Base-by-base conservation (phyloP, 2,797 vertebrate species). In the Toxotes lorentzi region DNA sequence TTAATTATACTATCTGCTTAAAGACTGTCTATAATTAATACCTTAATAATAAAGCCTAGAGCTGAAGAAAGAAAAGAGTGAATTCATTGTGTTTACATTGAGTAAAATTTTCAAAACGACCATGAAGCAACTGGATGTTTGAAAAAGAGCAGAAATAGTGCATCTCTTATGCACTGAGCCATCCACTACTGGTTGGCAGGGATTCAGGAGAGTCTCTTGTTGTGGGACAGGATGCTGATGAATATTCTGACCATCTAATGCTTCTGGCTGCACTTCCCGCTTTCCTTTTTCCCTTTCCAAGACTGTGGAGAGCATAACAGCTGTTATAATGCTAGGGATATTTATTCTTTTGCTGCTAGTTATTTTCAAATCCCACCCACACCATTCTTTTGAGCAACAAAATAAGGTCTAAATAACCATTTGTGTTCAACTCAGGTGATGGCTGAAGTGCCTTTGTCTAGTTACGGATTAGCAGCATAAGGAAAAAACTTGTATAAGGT, bases 11-110 rank as follows among this genome's bases (percentile, higher is more conserved):
- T 38, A 3, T 58, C 56, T 56, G 23, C 63, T 56, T 21, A 60
- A 45, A 23, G 62, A 66, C 47, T 24, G 24, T 23, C 41, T 60
- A 5, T 53, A 82, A 78, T 84, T 34, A 81, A 73, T 80, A 32
- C 61, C 11, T 51, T 79, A 54, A 77, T 81, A 70, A 65, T 61
- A 66, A 73, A 68, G 32, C 67, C 27, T 11, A 17, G 58, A 41
- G 50, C 8, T 27, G 48, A 30, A 65, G 8, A 47, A 53, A 62
- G n/a, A 40, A 63, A 30, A 68, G 16, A 47, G 12, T 57, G n/a
- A 47, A 47, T 74, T 73, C 2, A 41, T 10, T 68, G 27, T 13
- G 30, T 73, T 79, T 24, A 35, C 51, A 19, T 51, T 56, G 21
- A 70, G 71, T 59, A 41, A 23, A n/a, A 43, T 40, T 45, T 74